Evolutionary conservation across 2,113 vertebrate species (phyloP), one percentile per base, ranked within the genome.

Genomic region (Coracopsis vasa): DNA sequence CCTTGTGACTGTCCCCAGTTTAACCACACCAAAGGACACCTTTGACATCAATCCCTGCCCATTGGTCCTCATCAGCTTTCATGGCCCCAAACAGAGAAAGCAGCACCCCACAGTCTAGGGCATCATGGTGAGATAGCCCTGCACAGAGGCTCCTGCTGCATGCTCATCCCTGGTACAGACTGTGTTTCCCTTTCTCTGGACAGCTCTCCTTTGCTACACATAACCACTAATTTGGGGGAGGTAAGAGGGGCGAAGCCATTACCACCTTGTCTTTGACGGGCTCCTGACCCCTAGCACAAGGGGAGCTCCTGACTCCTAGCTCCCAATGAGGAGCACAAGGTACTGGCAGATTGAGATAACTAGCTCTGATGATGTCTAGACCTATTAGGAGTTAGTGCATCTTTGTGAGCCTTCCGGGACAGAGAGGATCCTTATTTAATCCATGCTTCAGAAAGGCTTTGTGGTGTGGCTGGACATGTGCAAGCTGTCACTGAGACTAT

Each of bases 141-240:
- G 39, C 16, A 10, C 4, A 27, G 65, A 5, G n/a, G 5, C 2
- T 65, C 29, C 42, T 65, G 44, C 27, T 77, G 27, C 23, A 1
- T 19, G 16, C 14, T 66, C 33, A 23, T 44, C 39, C 56, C 70
- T 6, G 2, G 16, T 25, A 42, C 23, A 54, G 33, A 50, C 17
- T 2, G 0, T 0, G 0, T 29, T 45, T 72, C 13, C 14, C 33
- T 23, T 58, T 78, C 60, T 62, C 64, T 53, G 61, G 4, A 20
- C 29, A 33, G 9, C 1, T 39, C 16, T 80, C 16, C 24, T 81
- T 58, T 82, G 15, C 24, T 37, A 50, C 31, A 18, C 0, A 0
- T 29, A 64, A 60, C 20, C 47, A 41, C 17, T 56, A 39, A 45
- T 69, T 25, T 42, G 33, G 16, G 15, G 13, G 37, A 72, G 25